A percentile compares a stretch with the other conserved stretches of the same genome.
These are phyloP conservation scores for Calameuta idolon DNA, from an alignment of 2,888 invertebrate genomes.

Conservation along the genomic window DNA sequence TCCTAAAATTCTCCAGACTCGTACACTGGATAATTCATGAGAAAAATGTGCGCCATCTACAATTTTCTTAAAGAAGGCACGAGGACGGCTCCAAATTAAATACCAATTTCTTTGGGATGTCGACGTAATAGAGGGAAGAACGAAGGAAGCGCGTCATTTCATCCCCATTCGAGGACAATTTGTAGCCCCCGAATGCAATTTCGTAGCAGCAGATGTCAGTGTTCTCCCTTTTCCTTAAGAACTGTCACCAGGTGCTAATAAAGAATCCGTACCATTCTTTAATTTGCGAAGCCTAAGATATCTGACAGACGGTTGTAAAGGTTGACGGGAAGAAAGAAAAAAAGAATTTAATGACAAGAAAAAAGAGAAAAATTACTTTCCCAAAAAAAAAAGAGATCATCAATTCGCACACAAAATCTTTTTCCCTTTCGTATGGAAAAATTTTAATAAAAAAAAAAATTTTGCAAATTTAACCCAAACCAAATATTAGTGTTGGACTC, in stretches of 20 bases:
- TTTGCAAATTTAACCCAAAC: too few species aligned
- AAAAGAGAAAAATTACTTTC: too few species aligned
- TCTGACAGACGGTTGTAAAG: conserved; percentile 10
- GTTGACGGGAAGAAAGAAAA: too few species aligned
- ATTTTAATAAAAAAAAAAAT: too few species aligned
- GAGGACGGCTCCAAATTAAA: conserved; percentile 20
- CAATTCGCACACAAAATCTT: too few species aligned
- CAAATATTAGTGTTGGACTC: too few species aligned
- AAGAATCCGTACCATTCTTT: conserved; percentile 18
- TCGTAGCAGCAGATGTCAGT: conserved; percentile 23
- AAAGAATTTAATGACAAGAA: too few species aligned
- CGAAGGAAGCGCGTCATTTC: conserved; percentile 20
- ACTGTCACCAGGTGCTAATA: conserved; percentile 24
- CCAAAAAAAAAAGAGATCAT: too few species aligned
- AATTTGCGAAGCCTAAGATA: conserved; percentile 11
- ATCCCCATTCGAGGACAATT: conserved; percentile 25
- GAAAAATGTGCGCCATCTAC: neutral
- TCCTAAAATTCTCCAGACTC: too few species aligned
- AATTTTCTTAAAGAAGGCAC: neutral
- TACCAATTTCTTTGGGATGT: conserved; percentile 12
- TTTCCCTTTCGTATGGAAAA: too few species aligned
- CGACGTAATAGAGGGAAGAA: conserved; percentile 14
- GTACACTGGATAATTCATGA: too few species aligned
- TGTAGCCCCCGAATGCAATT: conserved; percentile 24
- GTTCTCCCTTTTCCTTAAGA: conserved; percentile 9